phyloP scores from a whole-genome alignment of 2,797 vertebrate genomes.

The Clarias platycephalus region DNA sequence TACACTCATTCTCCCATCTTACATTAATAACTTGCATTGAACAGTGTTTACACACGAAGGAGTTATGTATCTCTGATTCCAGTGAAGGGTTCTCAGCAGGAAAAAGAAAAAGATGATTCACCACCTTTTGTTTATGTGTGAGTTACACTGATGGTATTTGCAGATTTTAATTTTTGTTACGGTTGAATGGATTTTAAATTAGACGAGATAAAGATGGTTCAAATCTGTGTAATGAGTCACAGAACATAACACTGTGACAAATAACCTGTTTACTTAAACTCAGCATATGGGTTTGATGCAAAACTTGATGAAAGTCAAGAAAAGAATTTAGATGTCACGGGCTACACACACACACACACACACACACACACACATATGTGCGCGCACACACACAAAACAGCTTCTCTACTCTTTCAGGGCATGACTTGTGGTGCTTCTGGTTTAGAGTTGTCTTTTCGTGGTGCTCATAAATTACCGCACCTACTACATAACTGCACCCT shows the following conservation, averaged over 20 bases:
- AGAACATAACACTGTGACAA: constrained; percentile 14
- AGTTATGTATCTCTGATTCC: constrained; percentile 4
- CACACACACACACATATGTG: constrained; percentile 9
- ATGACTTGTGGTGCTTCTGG: constrained; percentile 23
- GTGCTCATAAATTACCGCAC: constrained; percentile 48
- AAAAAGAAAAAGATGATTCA: constrained; percentile 31
- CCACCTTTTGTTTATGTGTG: constrained; percentile 27
- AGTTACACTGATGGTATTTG: constrained; percentile 29
- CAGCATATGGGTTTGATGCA: constrained; percentile 22
- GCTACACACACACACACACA: constrained; percentile 11
- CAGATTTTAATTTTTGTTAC: constrained; percentile 1
- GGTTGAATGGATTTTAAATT: constrained; percentile 14
- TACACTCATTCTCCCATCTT: background rate
- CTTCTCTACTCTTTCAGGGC: constrained; percentile 21
- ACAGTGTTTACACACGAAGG: background rate
- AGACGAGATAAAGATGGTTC: constrained; percentile 22
- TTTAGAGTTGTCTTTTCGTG: constrained; percentile 35
- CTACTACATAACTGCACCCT: constrained; percentile 49
- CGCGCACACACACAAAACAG: background rate
- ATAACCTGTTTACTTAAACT: constrained; percentile 36
- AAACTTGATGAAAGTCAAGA: constrained; percentile 10
- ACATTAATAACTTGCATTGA: background rate
- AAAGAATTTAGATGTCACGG: constrained; percentile 3
- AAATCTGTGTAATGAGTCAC: constrained; percentile 23
- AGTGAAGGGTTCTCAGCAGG: constrained; percentile 19